phyloP scores from a whole-genome alignment of 2,797 vertebrate genomes.

The Parauchenoglanis ngamensis region DNA sequence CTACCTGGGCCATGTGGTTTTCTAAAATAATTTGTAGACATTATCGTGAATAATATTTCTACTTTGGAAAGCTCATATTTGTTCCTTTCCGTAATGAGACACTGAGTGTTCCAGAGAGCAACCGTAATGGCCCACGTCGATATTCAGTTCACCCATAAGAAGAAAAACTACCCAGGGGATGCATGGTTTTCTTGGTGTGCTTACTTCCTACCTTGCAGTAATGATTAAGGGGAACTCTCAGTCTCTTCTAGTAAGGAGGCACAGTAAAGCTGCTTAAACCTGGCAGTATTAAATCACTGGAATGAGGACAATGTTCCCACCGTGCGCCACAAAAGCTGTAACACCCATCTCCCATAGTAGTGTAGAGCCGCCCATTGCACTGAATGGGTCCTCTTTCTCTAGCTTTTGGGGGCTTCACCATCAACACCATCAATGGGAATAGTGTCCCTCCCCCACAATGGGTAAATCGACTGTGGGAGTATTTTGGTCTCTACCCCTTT shows the following conservation, averaged over 20 bases:
- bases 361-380: slow-evolving; percentile 61
- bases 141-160: background rate
- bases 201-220: slow-evolving; percentile 31
- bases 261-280: slow-evolving; percentile 55
- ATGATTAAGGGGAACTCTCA: slow-evolving; percentile 30
- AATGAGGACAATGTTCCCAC: slow-evolving; percentile 77
- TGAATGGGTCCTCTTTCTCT: slow-evolving; percentile 69
- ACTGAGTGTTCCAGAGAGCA: background rate
- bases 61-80: background rate
- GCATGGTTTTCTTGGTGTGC: slow-evolving; percentile 24
- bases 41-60: background rate
- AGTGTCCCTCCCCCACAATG: slow-evolving; percentile 76
- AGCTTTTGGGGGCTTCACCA: slow-evolving; percentile 73
- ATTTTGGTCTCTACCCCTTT: slow-evolving; percentile 60
- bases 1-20: background rate
- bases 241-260: slow-evolving; percentile 38
- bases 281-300: slow-evolving; percentile 63
- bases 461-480: slow-evolving; percentile 71
- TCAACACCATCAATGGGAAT: slow-evolving; percentile 72
- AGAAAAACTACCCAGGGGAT: slow-evolving; percentile 9
- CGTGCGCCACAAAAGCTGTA: slow-evolving; percentile 70
- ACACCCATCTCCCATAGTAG: slow-evolving; percentile 69
- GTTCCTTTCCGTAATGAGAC: slow-evolving; percentile 1
- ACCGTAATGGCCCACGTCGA: background rate
- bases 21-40: background rate